Percentiles rank a stretch among this genome's conserved stretches.
phyloP scores from a whole-genome alignment of 2,113 vertebrate species.

The Sprattus sprattus region DNA sequence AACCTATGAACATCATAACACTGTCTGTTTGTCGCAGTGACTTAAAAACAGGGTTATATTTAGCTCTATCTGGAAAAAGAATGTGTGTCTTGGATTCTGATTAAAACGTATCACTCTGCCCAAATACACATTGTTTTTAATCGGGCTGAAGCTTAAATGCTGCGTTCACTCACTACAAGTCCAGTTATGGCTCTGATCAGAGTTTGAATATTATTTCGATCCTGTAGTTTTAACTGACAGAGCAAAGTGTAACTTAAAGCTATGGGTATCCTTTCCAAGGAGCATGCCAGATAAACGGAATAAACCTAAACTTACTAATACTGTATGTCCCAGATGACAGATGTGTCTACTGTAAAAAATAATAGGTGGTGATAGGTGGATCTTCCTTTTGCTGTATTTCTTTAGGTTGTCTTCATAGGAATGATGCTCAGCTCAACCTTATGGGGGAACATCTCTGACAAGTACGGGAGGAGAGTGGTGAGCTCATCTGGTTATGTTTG shows the following conservation, averaged over 20 bases:
- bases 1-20: neutral
- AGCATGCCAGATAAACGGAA: neutral
- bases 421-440: slow-evolving; percentile 99
- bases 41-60: slow-evolving; percentile 2
- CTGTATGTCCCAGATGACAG: neutral
- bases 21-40: neutral
- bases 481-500: slow-evolving; percentile 55
- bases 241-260: neutral
- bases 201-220: neutral
- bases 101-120: neutral
- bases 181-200: neutral
- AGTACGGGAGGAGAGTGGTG: slow-evolving; percentile 95
- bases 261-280: neutral
- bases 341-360: neutral
- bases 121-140: neutral
- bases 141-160: neutral
- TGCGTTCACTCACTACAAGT: neutral
- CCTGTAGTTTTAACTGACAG: neutral
- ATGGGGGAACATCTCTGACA: slow-evolving; percentile 98
- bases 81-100: neutral
- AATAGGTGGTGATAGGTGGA: neutral
- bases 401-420: slow-evolving; percentile 93
- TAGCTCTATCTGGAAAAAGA: neutral
- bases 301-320: neutral
- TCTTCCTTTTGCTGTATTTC: neutral